Conservation (phyloP, 2,113 vertebrate genomes). For the Stegostoma tigrinum region DNA sequence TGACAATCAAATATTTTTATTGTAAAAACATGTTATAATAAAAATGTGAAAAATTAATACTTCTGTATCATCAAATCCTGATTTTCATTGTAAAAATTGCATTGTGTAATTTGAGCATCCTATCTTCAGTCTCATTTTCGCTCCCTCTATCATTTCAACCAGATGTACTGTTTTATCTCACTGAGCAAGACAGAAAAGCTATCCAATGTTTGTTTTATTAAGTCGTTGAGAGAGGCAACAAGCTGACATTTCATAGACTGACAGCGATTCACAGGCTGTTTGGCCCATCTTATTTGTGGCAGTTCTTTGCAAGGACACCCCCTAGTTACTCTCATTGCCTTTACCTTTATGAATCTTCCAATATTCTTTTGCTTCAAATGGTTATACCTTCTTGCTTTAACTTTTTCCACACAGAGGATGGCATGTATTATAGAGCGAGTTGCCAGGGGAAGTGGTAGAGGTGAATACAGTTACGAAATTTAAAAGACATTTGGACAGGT, state of each 20-base stretch:
- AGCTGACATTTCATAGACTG: background rate
- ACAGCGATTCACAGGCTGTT: background rate
- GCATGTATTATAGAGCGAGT: too few species aligned
- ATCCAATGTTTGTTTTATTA: background rate
- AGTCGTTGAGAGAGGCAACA: background rate
- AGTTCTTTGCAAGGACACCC: background rate
- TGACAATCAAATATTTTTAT: slow-evolving; percentile 8
- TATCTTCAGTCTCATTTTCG: background rate
- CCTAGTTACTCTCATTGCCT: background rate
- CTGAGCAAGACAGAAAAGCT: background rate
- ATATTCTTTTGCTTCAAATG: background rate
- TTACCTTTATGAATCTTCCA: too few species aligned
- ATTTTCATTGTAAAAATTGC: background rate
- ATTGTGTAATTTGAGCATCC: background rate
- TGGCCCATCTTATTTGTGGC: background rate
- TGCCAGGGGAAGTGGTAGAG: too few species aligned
- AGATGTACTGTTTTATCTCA: background rate
- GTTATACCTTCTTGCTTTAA: background rate
- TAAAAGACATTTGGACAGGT: too few species aligned
- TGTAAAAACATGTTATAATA: background rate
- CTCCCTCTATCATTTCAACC: background rate
- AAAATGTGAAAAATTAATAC: background rate
- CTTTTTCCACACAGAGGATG: too few species aligned
- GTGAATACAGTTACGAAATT: too few species aligned
- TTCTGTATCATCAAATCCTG: background rate